Base-by-base conservation (phyloP, 1,140 invertebrate species). In the Zaprionus kolodkinae region DNA sequence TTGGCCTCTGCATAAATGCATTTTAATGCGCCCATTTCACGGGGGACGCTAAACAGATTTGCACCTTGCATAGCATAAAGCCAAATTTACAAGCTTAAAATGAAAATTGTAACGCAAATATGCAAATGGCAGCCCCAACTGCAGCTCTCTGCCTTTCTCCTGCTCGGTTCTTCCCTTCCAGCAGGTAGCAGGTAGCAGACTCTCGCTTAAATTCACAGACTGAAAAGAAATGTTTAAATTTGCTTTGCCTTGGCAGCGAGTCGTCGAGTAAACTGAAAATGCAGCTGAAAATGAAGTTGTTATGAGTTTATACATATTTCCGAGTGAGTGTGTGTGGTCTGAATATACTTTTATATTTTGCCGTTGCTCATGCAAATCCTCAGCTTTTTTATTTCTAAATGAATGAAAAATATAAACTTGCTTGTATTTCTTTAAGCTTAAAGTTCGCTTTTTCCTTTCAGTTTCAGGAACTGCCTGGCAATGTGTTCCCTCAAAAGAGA, bases 31-130 rank as follows among this genome's bases (percentile, higher is more conserved):
- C 61, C 13, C 62, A 45, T 62, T 75, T 45, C 66, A 55, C 66
- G 35, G 48, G 66, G 79, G 61, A 69, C 70, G 78, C 79, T 88
- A 85, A 88, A 89, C 81, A 89, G 84, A 88, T 88, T 88, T 88
- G 68, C 84, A 89, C 84, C 80, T 87, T 75, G 87, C 79, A 75
- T 73, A 50, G 45, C 45, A 88, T 78, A 88, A 80, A 78, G 74
- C 68, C 71, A 79, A 89, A 89, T 88, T 89, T 89, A 83, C 85
- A 89, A 79, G 75, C 79, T 88, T 35, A 73, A 61, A 50, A 73
- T 65, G 75, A 89, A 87, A 87, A 89, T 89, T 88, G 74, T 75
- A 78, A 78, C 62, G 81, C 70, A 84, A 89, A 84, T 88, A 88
- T 88, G 84, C 85, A 88, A 88, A 88, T 84, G 69, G 63, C 76